Evolutionary conservation across 2,113 vertebrate genomes (phyloP).

Genomic region (Osmerus mordax): DNA sequence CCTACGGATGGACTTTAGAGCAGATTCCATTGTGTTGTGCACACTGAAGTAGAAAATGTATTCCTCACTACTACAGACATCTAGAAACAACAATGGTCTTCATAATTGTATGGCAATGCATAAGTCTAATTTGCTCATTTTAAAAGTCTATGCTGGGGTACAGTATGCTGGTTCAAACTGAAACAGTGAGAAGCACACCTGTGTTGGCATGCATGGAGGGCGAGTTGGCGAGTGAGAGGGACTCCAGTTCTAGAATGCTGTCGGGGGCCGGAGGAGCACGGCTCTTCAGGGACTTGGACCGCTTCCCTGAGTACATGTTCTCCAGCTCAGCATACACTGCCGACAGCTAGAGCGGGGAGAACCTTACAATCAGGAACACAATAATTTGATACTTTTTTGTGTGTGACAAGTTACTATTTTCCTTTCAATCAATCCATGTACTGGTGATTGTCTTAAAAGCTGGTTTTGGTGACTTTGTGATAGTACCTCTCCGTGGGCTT

Average conservation of each 20-base stretch:
- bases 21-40: no score
- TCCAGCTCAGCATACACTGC: constrained; percentile 93
- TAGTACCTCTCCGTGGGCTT: not conserved
- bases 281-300: constrained; percentile 60
- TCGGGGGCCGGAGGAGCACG: constrained; percentile 74
- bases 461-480: not conserved
- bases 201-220: constrained; percentile 67
- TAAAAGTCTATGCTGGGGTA: no score
- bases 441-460: constrained; percentile 32
- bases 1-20: no score
- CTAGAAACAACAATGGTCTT: no score
- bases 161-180: no score
- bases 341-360: constrained; percentile 82
- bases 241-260: constrained; percentile 35
- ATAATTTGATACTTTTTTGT: no score
- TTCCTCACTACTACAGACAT: no score
- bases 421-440: no score
- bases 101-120: no score
- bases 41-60: no score
- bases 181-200: constrained; percentile 59
- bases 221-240: constrained; percentile 60
- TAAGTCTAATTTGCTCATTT: no score
- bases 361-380: constrained; percentile 32
- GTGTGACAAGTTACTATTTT: no score
- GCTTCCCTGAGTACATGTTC: constrained; percentile 81